A percentile compares a stretch with the other conserved stretches of the same genome.
Conservation (phyloP, 2,888 invertebrate genomes). For the Neoitamus cyanurus region DNA sequence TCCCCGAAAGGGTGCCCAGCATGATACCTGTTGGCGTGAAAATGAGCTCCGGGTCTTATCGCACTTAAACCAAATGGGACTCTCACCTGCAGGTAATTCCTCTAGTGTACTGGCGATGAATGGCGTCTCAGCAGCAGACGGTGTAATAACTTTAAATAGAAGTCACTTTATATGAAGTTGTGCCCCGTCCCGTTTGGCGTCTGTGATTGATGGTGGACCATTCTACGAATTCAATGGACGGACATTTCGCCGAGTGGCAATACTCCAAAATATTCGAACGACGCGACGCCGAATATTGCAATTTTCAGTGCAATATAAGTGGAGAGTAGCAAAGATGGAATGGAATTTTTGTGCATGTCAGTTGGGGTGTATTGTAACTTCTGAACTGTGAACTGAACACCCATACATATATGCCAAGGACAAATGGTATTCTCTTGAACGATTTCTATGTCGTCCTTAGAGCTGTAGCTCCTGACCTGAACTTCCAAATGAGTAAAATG, state of each 20-base stretch:
- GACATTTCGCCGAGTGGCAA: background rate
- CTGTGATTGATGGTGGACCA: background rate
- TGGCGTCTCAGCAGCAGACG: background rate
- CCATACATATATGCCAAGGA: too few relatives aligned
- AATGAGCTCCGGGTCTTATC: slow-evolving; percentile 29
- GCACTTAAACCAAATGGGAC: slow-evolving; percentile 3
- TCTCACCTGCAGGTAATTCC: background rate
- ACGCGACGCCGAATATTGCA: background rate
- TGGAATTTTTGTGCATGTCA: background rate
- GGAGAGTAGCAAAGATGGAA: background rate
- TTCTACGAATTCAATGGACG: background rate
- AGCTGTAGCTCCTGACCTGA: too few relatives aligned
- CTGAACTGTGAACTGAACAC: too few relatives aligned
- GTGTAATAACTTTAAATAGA: background rate
- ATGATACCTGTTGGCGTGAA: slow-evolving; percentile 14
- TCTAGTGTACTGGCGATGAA: background rate
- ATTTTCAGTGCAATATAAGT: background rate
- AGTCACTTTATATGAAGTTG: background rate
- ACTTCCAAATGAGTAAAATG: too few relatives aligned
- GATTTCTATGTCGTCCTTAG: too few relatives aligned
- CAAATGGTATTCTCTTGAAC: too few relatives aligned
- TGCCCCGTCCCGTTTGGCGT: background rate
- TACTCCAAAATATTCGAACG: background rate
- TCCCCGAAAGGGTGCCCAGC: background rate
- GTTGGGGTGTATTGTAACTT: too few relatives aligned